Percentiles rank a stretch among this genome's conserved stretches.
These are phyloP conservation scores for Cyclopterus lumpus DNA, from an alignment of 2,797 vertebrate genomes.

Conservation along the genomic window DNA sequence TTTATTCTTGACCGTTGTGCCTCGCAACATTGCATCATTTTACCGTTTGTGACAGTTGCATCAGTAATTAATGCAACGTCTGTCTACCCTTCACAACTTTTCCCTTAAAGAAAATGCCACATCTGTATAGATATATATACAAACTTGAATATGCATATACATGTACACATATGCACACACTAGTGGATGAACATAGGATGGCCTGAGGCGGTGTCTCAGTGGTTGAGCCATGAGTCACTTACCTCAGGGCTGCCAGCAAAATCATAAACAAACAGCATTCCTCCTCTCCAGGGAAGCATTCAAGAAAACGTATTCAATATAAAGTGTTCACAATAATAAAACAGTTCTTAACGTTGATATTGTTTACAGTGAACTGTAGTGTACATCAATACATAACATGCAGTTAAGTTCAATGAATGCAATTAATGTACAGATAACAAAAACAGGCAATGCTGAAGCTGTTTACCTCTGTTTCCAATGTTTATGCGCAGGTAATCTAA, in stretches of 20 bases:
- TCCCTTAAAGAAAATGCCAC: background rate
- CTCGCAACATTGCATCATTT: background rate
- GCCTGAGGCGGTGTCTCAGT: slow-evolving; percentile 73
- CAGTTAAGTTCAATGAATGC: background rate
- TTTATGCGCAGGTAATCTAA: background rate
- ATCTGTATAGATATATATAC: background rate
- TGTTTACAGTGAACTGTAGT: background rate
- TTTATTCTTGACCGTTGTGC: background rate
- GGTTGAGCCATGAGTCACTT: slow-evolving; percentile 68
- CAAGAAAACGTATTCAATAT: slow-evolving; percentile 7
- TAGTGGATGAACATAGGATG: slow-evolving; percentile 68
- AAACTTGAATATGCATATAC: slow-evolving; percentile 6
- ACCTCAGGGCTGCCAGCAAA: slow-evolving; percentile 64
- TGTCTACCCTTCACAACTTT: background rate
- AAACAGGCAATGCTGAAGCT: background rate
- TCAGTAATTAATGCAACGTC: background rate
- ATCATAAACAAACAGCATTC: slow-evolving; percentile 68
- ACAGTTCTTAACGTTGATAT: background rate
- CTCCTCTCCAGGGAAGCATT: slow-evolving; percentile 39
- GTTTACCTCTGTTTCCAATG: background rate
- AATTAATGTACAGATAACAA: background rate
- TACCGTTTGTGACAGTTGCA: background rate
- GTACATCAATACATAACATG: background rate
- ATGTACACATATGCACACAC: slow-evolving; percentile 17
- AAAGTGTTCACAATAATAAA: slow-evolving; percentile 13